Evolutionary conservation across 2,797 vertebrate genomes (phyloP), one percentile per base, ranked within the genome.

Genomic region (Tinamus major): DNA sequence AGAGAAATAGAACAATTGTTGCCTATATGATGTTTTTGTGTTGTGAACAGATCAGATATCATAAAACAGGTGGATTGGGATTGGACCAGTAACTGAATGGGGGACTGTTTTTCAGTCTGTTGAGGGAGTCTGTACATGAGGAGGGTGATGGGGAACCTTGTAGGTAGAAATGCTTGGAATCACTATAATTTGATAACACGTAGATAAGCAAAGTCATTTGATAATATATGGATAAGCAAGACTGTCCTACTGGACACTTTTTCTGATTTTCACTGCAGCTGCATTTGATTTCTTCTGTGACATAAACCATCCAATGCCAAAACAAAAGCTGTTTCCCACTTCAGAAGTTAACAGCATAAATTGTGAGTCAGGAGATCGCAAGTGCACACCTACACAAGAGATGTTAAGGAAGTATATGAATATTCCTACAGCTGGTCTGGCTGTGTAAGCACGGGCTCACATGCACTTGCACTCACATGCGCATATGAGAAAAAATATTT

Each of bases 171-270:
- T 79, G 31, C 31, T 53, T 46, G 20, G 3, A 85, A 44, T 62
- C 78, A 79, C 59, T 68, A 1, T 75, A 29, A 42, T 59, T 93
- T 0, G 0, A 39, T 14, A 33, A 20, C 9, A 10, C 1, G 33
- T 77, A 24, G 37, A 17, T 62, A 77, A 44, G 12, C 49, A 53
- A 76, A 41, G 39, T 41, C 39, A 42, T 59, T 93, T 0, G 0
- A 42, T 13, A 35, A 20, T 8, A 9, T 1, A 33, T 77, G 29
- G 37, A 17, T 62, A 77, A 46, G 13, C 49, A 53, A 76, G 35
- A n/a, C 39, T 31, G 3, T 17, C 41, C 48, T 80, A 8, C 62
- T 84, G 53, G 63, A 53, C 41, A 13, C 33, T 35, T 68, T 15
- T 87, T 58, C 49, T 79, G 46, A 33, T 82, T 74, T 64, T 79